These are phyloP conservation scores for Rhagonycha fulva DNA, from an alignment of 2,888 invertebrate species.

Conservation along the genomic window DNA sequence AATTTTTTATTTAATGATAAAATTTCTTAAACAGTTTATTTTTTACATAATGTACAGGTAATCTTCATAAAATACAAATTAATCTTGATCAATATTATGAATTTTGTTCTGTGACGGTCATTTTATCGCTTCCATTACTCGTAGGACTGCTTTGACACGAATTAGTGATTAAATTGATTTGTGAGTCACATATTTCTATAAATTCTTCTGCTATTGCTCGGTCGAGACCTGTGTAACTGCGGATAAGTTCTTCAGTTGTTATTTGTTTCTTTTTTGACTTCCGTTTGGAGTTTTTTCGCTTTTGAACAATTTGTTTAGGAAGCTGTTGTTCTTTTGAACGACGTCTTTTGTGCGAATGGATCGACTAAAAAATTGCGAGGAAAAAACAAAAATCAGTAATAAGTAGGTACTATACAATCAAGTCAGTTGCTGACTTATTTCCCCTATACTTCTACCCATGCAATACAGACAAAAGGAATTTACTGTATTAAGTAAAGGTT, in stretches of 20 bases:
- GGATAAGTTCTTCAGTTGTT: slow-evolving; percentile 60
- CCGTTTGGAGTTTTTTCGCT: slow-evolving; percentile 38
- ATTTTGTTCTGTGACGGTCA: background rate
- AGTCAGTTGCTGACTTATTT: background rate
- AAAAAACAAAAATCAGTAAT: background rate
- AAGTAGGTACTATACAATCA: background rate
- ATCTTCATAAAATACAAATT: background rate
- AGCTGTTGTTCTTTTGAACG: slow-evolving; percentile 15
- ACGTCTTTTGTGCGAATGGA: slow-evolving; percentile 52
- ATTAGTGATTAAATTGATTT: slow-evolving; percentile 51
- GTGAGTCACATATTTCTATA: slow-evolving; percentile 65
- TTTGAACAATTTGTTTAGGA: slow-evolving; percentile 26
- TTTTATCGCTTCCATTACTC: slow-evolving; percentile 30
- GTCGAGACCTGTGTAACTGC: slow-evolving; percentile 66
- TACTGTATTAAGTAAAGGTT: too few relatives aligned
- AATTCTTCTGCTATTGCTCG: slow-evolving; percentile 67
- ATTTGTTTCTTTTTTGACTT: slow-evolving; percentile 42
- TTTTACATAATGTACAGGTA: background rate
- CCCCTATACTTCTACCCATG: too few relatives aligned
- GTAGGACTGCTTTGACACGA: slow-evolving; percentile 36
- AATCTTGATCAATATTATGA: background rate
- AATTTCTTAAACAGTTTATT: background rate
- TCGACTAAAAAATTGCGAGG: slow-evolving; percentile 34
- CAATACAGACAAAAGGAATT: too few relatives aligned
- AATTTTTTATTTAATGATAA: background rate